Conservation (phyloP, 2,797 vertebrate species). For the Hapalemur alaotrensis region DNA sequence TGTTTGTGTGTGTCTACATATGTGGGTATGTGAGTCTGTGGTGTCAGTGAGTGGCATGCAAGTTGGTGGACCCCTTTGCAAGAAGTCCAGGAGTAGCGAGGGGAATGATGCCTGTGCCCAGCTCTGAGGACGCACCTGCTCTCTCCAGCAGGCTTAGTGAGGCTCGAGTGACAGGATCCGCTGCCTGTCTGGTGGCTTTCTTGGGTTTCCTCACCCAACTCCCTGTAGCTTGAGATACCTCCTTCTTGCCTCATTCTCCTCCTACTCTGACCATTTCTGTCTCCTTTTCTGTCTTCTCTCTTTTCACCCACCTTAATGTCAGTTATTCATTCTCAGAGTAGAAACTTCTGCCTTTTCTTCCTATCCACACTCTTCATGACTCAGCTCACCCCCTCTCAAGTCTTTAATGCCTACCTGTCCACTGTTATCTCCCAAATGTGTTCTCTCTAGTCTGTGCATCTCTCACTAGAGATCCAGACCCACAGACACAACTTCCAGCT, state of each 20-base stretch:
- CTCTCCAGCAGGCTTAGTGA: not conserved
- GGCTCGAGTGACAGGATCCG: not conserved
- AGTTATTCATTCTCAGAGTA: not conserved
- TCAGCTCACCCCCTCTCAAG: not conserved
- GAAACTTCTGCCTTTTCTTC: not conserved
- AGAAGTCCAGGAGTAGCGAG: not conserved
- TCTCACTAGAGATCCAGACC: conserved; percentile 12
- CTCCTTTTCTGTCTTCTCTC: not conserved
- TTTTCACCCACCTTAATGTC: not conserved
- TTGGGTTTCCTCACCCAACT: not conserved
- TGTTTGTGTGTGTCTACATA: not conserved
- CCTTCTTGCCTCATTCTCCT: not conserved
- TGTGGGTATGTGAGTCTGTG: not conserved
- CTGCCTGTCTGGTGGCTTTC: not conserved
- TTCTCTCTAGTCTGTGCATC: not conserved
- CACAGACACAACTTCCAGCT: not conserved
- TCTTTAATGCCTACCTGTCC: not conserved
- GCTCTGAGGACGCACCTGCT: not conserved
- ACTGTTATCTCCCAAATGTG: not conserved
- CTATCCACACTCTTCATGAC: not conserved
- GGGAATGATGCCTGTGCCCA: not conserved
- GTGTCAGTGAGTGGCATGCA: too few species aligned
- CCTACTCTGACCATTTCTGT: not conserved
- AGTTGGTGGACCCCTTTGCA: not conserved
- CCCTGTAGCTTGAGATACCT: not conserved